Conservation (phyloP, 2,888 invertebrate species). For the Hirtodrosophila confusa region DNA sequence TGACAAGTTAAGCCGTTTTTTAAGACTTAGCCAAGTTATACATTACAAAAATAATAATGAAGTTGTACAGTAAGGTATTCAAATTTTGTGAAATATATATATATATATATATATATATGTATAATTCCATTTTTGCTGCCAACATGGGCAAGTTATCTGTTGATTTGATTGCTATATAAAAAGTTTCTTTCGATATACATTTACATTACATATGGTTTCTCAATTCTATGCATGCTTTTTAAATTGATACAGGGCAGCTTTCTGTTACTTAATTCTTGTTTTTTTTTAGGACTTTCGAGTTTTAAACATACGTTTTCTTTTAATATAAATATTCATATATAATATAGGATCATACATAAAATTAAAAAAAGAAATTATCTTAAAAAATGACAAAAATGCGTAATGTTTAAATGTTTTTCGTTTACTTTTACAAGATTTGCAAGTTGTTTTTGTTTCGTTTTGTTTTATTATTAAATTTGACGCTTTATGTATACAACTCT, state of each 20-base stretch:
- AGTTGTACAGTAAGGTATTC: no score
- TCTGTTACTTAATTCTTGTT: slow-evolving; percentile 39
- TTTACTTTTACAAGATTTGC: slow-evolving; percentile 55
- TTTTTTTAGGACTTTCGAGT: slow-evolving; percentile 35
- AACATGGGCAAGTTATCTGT: slow-evolving; percentile 14
- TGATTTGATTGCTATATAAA: slow-evolving; percentile 43
- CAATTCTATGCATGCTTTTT: slow-evolving; percentile 21
- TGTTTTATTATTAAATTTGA: slow-evolving; percentile 63
- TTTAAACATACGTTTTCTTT: slow-evolving; percentile 54
- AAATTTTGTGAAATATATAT: no score
- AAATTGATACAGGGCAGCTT: slow-evolving; percentile 49
- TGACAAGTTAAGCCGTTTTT: background rate
- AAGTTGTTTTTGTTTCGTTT: slow-evolving; percentile 40
- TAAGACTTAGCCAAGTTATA: slow-evolving; percentile 20
- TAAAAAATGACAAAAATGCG: slow-evolving; percentile 58
- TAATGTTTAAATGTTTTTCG: slow-evolving; percentile 31
- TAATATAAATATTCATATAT: slow-evolving; percentile 71
- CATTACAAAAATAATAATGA: background rate
- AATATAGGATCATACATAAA: slow-evolving; percentile 69
- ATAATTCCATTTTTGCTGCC: background rate
- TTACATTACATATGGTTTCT: slow-evolving; percentile 7
- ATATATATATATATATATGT: no score
- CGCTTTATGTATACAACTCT: slow-evolving; percentile 62
- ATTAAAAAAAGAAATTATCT: slow-evolving; percentile 60
- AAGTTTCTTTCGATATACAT: slow-evolving; percentile 16